Base-by-base conservation (phyloP, 1,140 invertebrate genomes). In the Tribolium castaneum region DNA sequence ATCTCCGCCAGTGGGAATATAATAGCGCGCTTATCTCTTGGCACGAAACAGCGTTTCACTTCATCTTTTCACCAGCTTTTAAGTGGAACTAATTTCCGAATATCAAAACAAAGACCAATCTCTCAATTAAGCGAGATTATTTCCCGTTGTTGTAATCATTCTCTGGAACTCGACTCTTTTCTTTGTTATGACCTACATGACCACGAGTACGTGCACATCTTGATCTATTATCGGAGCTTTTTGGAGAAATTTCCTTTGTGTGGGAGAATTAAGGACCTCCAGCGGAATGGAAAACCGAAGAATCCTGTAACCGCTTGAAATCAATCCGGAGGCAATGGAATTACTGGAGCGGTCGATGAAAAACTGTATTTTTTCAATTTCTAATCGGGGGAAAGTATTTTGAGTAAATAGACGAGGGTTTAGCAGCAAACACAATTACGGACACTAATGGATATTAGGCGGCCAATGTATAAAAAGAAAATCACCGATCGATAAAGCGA, bases 221-320 rank as follows among this genome's bases (percentile, higher is more conserved):
- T 59, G 22, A 22, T 59, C 13, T 59, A 59, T 59, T 59, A 59
- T 59, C 7, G 22, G 54, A 59, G 5, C 16, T 59, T 59, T 59
- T 59, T 59, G 19, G 54, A 9, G 54, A 59, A 59, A 59, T 59
- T 30, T 59, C 54, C 54, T 59, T 59, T 59, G 54, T 59, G 54
- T 22, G 9, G 54, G 19, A 59, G 54, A 25, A 59, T 59, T 59
- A 59, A 59, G 51, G 7, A 45, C 39, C 7, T 45, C 39, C 39
- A 45, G n/a, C 7, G 39, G n/a, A 45, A 45, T 9, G 39, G 39
- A 45, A 45, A 45, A 45, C 39, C 39, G 5, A 45, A 45, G n/a
- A n/a, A 45, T 45, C 39, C 9, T 39, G 34, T 39, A 39, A 39
- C 34, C 39, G 39, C 0, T 9, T 45, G 39, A 45, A 45, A 45